Conservation (phyloP, 92 coral and sea anemone species). For the Pocillopora grandis region DNA sequence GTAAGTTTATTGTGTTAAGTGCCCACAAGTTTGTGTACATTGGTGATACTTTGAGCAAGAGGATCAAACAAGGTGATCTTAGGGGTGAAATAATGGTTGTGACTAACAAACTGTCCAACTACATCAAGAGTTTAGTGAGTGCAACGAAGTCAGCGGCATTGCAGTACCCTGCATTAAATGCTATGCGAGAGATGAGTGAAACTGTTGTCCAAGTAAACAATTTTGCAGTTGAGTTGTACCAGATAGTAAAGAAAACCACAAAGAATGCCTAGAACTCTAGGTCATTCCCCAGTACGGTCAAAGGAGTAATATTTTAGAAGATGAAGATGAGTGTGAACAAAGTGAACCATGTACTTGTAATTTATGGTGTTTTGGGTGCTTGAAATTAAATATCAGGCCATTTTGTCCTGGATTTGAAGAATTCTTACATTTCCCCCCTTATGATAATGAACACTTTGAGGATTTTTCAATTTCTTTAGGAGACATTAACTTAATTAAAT, state of each 20-base stretch:
- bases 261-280: neutral
- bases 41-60: conserved; percentile 87
- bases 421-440: too few species aligned
- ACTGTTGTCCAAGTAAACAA: conserved; percentile 79
- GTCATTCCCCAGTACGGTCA: too few species aligned
- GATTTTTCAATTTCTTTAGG: too few species aligned
- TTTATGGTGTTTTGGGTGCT: too few species aligned
- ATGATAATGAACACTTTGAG: too few species aligned
- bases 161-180: conserved; percentile 83
- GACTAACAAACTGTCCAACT: conserved; percentile 75
- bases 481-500: too few species aligned
- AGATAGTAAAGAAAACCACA: conserved; percentile 61
- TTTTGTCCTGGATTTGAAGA: too few species aligned
- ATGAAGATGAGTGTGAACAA: too few species aligned
- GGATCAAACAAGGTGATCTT: conserved; percentile 60
- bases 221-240: conserved; percentile 87
- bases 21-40: conserved; percentile 95
- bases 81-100: conserved; percentile 58
- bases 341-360: too few species aligned
- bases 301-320: too few species aligned
- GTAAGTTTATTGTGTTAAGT: conserved; percentile 94
- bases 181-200: conserved; percentile 82
- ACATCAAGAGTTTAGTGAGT: conserved; percentile 74
- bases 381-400: too few species aligned
- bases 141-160: conserved; percentile 90